Evolutionary conservation across 2,797 vertebrate genomes (phyloP).

Genomic region (Sebastes reedi): DNA sequence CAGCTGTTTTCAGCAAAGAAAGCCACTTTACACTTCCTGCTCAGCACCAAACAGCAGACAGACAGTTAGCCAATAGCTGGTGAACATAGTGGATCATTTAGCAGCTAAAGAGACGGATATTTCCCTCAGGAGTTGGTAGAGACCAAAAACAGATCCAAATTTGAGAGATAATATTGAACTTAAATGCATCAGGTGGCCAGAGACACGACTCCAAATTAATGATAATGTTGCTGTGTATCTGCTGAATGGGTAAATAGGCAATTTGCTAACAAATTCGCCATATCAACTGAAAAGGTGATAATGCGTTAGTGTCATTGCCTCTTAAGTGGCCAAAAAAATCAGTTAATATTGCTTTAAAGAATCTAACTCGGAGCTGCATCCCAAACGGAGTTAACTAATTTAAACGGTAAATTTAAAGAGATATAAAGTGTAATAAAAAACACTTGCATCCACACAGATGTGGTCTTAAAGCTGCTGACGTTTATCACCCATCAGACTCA

Average conservation of each 20-base stretch:
- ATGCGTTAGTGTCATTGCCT: background rate
- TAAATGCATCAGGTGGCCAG: background rate
- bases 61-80: background rate
- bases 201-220: background rate
- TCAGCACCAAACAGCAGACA: no score
- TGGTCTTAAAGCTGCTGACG: constrained; percentile 1
- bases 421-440: background rate
- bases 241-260: background rate
- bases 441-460: background rate
- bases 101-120: background rate
- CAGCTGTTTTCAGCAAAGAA: background rate
- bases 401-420: background rate
- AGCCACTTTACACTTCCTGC: background rate
- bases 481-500: constrained; percentile 1
- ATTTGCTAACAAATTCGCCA: background rate
- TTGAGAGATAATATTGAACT: no score
- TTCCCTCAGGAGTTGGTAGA: background rate
- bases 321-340: background rate
- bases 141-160: no score
- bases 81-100: background rate
- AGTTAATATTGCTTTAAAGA: background rate
- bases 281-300: background rate
- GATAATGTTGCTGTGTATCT: background rate
- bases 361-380: background rate
- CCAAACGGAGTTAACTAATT: background rate